These are phyloP conservation scores for Crenichthys baileyi DNA, from an alignment of 2,797 vertebrate genomes.

Conservation along the genomic window DNA sequence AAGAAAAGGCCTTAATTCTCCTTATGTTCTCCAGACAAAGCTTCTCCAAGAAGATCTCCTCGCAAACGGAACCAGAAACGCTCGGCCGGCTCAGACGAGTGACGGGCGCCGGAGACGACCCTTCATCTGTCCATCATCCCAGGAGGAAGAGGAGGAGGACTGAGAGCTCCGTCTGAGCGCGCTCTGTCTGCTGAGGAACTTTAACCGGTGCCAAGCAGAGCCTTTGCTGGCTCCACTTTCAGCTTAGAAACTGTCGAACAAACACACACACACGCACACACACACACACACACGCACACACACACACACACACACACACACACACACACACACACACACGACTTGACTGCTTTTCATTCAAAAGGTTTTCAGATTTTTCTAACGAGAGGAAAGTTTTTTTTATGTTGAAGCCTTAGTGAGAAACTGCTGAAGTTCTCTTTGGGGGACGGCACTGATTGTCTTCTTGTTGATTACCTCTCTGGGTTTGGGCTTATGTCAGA, in stretches of 20 bases:
- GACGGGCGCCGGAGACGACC: conserved; percentile 50
- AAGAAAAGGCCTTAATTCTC: too few species aligned
- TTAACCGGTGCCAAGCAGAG: conserved; percentile 60
- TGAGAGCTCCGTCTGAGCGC: conserved; percentile 10
- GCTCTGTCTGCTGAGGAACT: conserved; percentile 49
- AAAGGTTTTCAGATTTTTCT: conserved; percentile 15
- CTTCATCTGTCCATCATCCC: conserved; percentile 7
- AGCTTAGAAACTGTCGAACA: conserved; percentile 45
- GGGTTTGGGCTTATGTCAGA: neutral
- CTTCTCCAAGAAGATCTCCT: conserved; percentile 92
- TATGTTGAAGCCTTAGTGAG: conserved; percentile 13
- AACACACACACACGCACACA: conserved; percentile 16
- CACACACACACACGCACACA: conserved; percentile 8
- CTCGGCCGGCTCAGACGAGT: conserved; percentile 95
- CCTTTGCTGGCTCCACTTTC: conserved; percentile 40
- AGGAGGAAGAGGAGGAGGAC: neutral
- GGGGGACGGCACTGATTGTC: conserved; percentile 33
- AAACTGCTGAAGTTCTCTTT: conserved; percentile 32
- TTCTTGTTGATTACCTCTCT: conserved; percentile 2
- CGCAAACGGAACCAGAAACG: conserved; percentile 96
- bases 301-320: conserved; percentile 22
- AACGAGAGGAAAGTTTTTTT: neutral
- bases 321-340: conserved; percentile 22
- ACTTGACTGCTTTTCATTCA: conserved; percentile 19
- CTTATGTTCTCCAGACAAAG: conserved; percentile 87